phyloP scores from a whole-genome alignment of 2,113 vertebrate genomes.

The Colossoma macropomum region DNA sequence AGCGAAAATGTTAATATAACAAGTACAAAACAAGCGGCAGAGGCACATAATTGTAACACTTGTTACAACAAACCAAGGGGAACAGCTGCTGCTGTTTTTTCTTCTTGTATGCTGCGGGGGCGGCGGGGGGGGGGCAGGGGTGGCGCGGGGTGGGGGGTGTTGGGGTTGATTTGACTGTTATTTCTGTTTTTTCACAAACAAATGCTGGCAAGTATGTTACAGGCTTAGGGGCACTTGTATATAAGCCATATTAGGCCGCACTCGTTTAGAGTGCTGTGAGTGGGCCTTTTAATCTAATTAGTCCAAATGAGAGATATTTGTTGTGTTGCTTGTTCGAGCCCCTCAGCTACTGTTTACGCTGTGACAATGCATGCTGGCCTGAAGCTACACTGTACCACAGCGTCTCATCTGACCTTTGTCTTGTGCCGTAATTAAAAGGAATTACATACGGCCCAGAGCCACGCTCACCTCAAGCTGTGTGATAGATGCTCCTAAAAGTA shows the following conservation, averaged over 20 bases:
- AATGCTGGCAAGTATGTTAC: neutral
- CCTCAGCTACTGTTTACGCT: constrained; percentile 4
- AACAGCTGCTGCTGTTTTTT: neutral
- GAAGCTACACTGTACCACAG: constrained; percentile 4
- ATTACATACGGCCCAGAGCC: constrained; percentile 26
- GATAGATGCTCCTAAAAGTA: neutral
- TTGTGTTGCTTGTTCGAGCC: constrained; percentile 10
- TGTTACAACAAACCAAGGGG: neutral
- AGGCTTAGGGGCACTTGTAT: neutral
- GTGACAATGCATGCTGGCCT: constrained; percentile 18
- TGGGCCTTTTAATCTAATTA: constrained; percentile 25
- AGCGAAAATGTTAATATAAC: too few relatives aligned
- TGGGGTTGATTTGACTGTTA: neutral
- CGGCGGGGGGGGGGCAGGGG: too few relatives aligned
- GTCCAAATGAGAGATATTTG: neutral
- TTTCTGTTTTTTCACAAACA: neutral
- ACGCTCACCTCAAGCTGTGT: constrained; percentile 14
- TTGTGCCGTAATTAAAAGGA: constrained; percentile 25
- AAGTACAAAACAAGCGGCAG: too few relatives aligned
- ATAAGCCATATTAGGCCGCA: constrained; percentile 21
- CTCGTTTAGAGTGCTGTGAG: constrained; percentile 25
- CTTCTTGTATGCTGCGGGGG: neutral
- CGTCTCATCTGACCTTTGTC: constrained; percentile 31
- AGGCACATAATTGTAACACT: neutral
- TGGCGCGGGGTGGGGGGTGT: too few relatives aligned